Evolutionary conservation across 2,113 vertebrate genomes (phyloP), one percentile per base, ranked within the genome.

Genomic region (Pycnonotus jocosus): DNA sequence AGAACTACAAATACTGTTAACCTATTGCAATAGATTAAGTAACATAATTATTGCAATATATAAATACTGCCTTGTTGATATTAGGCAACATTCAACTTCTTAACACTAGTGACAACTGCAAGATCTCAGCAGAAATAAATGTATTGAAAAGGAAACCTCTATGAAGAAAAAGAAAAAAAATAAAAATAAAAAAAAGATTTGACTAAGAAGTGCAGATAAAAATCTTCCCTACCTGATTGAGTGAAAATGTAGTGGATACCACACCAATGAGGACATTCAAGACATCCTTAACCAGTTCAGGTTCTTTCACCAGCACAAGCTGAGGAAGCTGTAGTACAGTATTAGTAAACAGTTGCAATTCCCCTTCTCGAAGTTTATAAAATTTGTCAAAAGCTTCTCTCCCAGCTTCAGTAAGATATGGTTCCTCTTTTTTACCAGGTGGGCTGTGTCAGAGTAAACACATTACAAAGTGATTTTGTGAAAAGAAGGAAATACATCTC

Each of bases 251-350:
- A 45, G 97, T 92, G 4, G 99, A 99, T 4, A 98, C 98, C 61
- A 99, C 99, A 33, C 99, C 99, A 20, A 99, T 99, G 65, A 99
- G 98, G 69, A 99, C 98, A 6, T 99, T 99, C 25, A 99, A 98
- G 22, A 98, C 98, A 65, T 99, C 99, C 37, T 98, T 98, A 38
- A 99, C 99, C 71, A 99, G 98, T 81, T 99, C 99, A 4, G 95
- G 81, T 95, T 99, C 98, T 45, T 97, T 98, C 97, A 99, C 97
- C 60, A 98, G 96, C 62, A 98, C 96, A 18, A 98, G 98, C 2
- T 97, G 98, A 7, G 98, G 94, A 61, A 98, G 76, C 70, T 98
- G 98, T 37, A 98, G 97, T 3, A 97, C 96, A 33, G 97, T 97
- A 2, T 92, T 98, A 62, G 98, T 98, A 24, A 99, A 97, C 12